Conservation (phyloP, 2,113 vertebrate genomes). For the Lipotes vexillifer region DNA sequence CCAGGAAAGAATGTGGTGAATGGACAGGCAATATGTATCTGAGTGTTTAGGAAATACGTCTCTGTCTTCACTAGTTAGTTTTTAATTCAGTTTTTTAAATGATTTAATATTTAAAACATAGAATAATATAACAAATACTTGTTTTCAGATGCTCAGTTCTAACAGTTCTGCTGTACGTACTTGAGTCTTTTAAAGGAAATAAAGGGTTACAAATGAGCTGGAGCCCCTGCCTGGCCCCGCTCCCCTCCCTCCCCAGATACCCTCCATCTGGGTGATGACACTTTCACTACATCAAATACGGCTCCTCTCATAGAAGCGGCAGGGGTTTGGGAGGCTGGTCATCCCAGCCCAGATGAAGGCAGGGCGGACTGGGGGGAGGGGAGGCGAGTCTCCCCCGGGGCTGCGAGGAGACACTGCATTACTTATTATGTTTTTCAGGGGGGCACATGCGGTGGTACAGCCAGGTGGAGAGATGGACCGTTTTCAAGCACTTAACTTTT, state of each 20-base stretch:
- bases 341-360: not conserved
- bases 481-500: not conserved
- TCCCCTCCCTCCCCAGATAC: too few species aligned
- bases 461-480: not conserved
- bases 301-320: not conserved
- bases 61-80: not conserved
- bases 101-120: not conserved
- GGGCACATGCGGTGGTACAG: rapidly evolving
- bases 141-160: not conserved
- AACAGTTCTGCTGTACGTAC: not conserved
- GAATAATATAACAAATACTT: not conserved
- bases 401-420: not conserved
- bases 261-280: not conserved
- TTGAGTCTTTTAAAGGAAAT: not conserved
- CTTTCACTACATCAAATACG: not conserved
- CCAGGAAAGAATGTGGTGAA: not conserved
- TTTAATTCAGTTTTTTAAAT: not conserved
- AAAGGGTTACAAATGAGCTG: too few species aligned
- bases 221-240: not conserved
- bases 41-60: not conserved
- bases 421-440: not conserved
- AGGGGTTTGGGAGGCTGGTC: not conserved
- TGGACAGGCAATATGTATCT: not conserved
- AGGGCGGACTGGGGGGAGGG: not conserved
- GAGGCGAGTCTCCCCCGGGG: not conserved